A percentile compares a stretch with the other conserved stretches of the same genome.
These are phyloP conservation scores for Shinisaurus crocodilurus DNA, from an alignment of 2,113 vertebrate genomes.

Conservation along the genomic window DNA sequence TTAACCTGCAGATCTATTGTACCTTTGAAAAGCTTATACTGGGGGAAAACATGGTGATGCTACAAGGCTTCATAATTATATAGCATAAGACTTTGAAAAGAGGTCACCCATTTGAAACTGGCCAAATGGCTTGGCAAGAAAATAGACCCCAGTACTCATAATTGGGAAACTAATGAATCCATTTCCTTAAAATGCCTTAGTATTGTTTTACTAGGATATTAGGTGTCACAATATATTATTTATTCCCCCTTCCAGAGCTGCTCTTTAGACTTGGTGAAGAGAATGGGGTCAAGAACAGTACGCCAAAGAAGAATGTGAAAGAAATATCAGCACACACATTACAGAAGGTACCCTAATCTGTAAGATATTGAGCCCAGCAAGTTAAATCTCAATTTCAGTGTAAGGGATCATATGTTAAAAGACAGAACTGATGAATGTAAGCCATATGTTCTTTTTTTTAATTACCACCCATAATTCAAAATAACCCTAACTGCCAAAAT, in stretches of 20 bases:
- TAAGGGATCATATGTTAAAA: constrained; percentile 56
- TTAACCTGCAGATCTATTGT: constrained; percentile 81
- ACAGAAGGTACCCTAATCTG: constrained; percentile 85
- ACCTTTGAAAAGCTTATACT: constrained; percentile 79
- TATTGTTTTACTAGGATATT: constrained; percentile 71
- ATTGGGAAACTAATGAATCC: constrained; percentile 74
- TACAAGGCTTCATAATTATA: constrained; percentile 77
- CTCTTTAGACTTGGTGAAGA: constrained; percentile 79
- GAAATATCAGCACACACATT: constrained; percentile 80
- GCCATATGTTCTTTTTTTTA: constrained; percentile 55
- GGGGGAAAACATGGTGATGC: constrained; percentile 60
- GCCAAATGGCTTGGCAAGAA: constrained; percentile 72
- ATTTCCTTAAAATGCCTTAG: constrained; percentile 71
- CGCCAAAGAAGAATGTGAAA: constrained; percentile 79
- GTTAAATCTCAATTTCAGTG: constrained; percentile 70
- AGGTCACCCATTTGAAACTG: constrained; percentile 71
- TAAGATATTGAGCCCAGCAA: constrained; percentile 65
- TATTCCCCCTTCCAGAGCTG: constrained; percentile 81
- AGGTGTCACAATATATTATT: constrained; percentile 77
- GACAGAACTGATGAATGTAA: constrained; percentile 42
- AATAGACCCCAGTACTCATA: constrained; percentile 81
- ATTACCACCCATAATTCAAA: constrained; percentile 71
- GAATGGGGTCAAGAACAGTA: constrained; percentile 80
- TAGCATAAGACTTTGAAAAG: constrained; percentile 72
- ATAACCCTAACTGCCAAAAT: constrained; percentile 57